phyloP scores from a whole-genome alignment of 2,113 vertebrate species.

The Elaphurus davidianus region DNA sequence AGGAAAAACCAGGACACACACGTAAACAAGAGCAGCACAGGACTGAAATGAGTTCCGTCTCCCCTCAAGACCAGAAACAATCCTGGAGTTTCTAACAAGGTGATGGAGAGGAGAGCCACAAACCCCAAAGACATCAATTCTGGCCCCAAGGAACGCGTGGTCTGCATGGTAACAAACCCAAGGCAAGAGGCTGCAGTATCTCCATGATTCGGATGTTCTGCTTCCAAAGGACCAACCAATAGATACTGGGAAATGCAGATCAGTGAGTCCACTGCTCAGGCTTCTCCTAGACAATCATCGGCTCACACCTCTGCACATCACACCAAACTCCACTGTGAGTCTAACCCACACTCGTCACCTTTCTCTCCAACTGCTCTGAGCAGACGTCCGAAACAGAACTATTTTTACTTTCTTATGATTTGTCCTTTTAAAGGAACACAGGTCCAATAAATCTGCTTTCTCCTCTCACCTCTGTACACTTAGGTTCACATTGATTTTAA shows the following conservation, averaged over 20 bases:
- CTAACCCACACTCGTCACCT: neutral
- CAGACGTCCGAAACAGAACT: neutral
- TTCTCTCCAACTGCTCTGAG: neutral
- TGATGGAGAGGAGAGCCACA: neutral
- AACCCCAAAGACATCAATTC: neutral
- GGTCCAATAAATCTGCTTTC: slow-evolving; percentile 11
- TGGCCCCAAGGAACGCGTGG: neutral
- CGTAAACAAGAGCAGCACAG: neutral
- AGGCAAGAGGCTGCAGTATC: neutral
- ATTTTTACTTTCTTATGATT: neutral
- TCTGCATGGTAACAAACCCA: neutral
- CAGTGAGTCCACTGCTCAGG: neutral
- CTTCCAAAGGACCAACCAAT: neutral
- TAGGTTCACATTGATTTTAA: slow-evolving; percentile 49
- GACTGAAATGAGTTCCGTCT: neutral
- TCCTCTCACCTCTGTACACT: slow-evolving; percentile 19
- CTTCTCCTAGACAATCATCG: neutral
- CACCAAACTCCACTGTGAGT: neutral
- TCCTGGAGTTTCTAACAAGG: neutral
- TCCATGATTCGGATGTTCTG: neutral
- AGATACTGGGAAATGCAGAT: neutral
- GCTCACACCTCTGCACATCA: neutral
- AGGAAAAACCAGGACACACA: neutral
- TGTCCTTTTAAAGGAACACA: slow-evolving; percentile 20
- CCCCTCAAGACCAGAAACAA: neutral